Percentiles rank a stretch among this genome's conserved stretches.
phyloP scores from a whole-genome alignment of 2,113 vertebrate species.

The Spilogale gracilis region DNA sequence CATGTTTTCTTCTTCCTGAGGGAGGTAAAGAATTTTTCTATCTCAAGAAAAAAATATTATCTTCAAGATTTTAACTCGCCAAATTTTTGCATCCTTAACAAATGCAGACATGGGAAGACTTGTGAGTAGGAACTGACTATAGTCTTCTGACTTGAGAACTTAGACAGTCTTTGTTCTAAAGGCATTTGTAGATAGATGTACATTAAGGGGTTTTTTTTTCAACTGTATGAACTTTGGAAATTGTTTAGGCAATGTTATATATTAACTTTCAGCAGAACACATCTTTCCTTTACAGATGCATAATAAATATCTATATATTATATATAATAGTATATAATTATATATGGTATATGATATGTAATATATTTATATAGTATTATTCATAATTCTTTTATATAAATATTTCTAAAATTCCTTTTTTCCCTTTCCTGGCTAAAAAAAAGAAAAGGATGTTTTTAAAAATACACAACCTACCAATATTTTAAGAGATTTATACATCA shows the following conservation, averaged over 20 bases:
- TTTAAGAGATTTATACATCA: neutral
- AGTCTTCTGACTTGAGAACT: neutral
- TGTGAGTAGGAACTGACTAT: neutral
- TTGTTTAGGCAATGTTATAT: neutral
- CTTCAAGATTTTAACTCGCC: neutral
- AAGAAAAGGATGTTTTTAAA: neutral
- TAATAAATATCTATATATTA: too few relatives aligned
- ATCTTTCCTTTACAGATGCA: neutral
- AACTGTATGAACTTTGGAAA: neutral
- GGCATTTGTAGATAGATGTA: neutral
- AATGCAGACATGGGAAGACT: neutral
- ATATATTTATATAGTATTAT: neutral
- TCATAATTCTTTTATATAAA: neutral
- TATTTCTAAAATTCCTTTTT: neutral
- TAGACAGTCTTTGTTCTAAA: neutral
- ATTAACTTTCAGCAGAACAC: neutral
- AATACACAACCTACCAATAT: neutral
- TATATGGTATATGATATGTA: neutral
- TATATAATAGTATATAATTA: too few relatives aligned
- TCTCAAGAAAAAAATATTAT: neutral
- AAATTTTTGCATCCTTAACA: neutral
- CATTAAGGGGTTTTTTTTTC: neutral
- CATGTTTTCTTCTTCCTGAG: neutral
- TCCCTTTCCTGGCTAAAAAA: neutral
- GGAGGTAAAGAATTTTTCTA: neutral